A percentile compares a stretch with the other conserved stretches of the same genome.
phyloP scores from a whole-genome alignment of 92 coral and sea anemone genomes.

The Bergia sp. region DNA sequence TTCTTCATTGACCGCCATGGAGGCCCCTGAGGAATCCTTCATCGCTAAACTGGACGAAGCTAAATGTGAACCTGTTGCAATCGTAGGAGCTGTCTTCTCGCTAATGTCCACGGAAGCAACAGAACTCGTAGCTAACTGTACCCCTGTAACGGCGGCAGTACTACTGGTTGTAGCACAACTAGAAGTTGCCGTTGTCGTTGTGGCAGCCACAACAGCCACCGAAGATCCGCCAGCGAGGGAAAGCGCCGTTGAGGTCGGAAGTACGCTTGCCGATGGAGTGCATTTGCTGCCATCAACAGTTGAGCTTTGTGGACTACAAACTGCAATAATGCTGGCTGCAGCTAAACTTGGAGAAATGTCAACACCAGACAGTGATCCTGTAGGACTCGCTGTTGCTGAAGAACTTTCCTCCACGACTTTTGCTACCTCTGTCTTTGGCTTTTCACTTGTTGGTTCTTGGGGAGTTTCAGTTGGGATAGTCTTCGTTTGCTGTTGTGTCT shows the following conservation, averaged over 20 bases:
- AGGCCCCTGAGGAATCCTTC: background rate
- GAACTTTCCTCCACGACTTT: constrained; percentile 1
- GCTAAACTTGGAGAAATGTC: constrained; percentile 46
- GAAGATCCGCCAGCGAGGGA: background rate
- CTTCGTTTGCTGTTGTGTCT: constrained; percentile 12
- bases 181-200: background rate
- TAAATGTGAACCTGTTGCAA: background rate
- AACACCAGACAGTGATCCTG: constrained; percentile 38
- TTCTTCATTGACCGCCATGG: background rate
- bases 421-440: constrained; percentile 13
- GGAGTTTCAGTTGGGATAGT: constrained; percentile 3
- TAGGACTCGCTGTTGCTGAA: constrained; percentile 26
- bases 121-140: background rate
- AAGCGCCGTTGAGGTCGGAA: constrained; percentile 12
- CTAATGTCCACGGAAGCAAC: background rate
- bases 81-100: background rate
- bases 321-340: constrained; percentile 48
- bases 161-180: background rate
- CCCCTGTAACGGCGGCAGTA: background rate
- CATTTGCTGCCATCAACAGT: constrained; percentile 10
- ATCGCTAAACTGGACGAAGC: background rate
- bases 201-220: background rate
- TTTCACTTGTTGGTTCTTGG: background rate
- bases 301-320: constrained; percentile 41
- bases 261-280: background rate